A percentile compares a stretch with the other conserved stretches of the same genome.
phyloP scores from a whole-genome alignment of 1,140 invertebrate species.

The Drosophila gunungcola region DNA sequence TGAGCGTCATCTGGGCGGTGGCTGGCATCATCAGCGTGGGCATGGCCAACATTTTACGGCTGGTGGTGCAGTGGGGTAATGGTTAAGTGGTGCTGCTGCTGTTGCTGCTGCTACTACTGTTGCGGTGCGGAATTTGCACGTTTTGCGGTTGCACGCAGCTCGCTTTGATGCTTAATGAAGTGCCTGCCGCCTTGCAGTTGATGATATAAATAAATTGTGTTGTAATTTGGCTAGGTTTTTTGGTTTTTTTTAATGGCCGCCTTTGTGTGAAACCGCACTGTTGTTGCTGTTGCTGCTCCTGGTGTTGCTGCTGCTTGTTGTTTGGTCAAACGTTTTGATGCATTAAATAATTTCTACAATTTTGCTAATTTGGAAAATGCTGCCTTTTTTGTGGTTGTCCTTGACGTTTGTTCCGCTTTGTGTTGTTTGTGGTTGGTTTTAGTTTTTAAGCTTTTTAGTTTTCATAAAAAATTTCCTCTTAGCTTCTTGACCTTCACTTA shows the following conservation, averaged over 20 bases:
- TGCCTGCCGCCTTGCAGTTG: slow-evolving; percentile 66
- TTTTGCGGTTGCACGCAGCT: slow-evolving; percentile 72
- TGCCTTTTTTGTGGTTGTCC: slow-evolving; percentile 64
- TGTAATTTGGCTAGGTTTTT: slow-evolving; percentile 74
- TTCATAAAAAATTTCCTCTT: slow-evolving; percentile 36
- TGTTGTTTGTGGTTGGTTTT: slow-evolving; percentile 48
- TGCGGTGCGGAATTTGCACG: slow-evolving; percentile 60
- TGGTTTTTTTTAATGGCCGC: slow-evolving; percentile 52
- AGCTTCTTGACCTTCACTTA: slow-evolving; percentile 80
- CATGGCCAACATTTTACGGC: slow-evolving; percentile 80
- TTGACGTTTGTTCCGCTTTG: slow-evolving; percentile 51
- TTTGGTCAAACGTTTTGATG: slow-evolving; percentile 69
- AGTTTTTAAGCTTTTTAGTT: slow-evolving; percentile 42
- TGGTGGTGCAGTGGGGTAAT: slow-evolving; percentile 40
- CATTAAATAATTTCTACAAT: slow-evolving; percentile 80
- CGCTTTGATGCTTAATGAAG: slow-evolving; percentile 81
- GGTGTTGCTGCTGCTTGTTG: slow-evolving; percentile 34
- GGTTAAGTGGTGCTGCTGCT: slow-evolving; percentile 24
- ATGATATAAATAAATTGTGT: slow-evolving; percentile 73
- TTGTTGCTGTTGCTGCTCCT: slow-evolving; percentile 21
- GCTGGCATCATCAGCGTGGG: slow-evolving; percentile 84
- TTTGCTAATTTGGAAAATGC: slow-evolving; percentile 72
- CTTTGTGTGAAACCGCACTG: slow-evolving; percentile 52
- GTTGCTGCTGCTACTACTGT: slow-evolving; percentile 41
- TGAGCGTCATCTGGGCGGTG: slow-evolving; percentile 84